Conservation (phyloP, 1,140 invertebrate species). For the Ctenoplectra terminalis region DNA sequence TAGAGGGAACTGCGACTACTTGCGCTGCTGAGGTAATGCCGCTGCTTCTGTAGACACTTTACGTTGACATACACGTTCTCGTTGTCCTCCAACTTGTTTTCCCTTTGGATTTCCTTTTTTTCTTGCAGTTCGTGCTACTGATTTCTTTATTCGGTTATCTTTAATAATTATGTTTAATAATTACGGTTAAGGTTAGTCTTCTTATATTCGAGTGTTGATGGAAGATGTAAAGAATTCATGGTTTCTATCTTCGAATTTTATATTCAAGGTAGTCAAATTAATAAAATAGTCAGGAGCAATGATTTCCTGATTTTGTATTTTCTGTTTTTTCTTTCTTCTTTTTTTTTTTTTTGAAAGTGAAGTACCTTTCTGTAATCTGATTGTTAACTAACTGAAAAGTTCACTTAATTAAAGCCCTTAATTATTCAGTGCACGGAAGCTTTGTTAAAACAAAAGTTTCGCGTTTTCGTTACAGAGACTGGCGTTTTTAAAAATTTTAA, state of each 20-base stretch:
- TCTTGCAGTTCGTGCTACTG: neutral
- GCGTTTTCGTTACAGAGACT: neutral
- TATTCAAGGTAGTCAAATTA: neutral
- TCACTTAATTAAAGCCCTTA: neutral
- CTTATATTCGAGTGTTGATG: too few relatives aligned
- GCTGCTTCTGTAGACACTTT: neutral
- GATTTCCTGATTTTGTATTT: neutral
- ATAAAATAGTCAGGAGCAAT: neutral
- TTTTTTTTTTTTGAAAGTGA: too few relatives aligned
- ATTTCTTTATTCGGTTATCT: neutral
- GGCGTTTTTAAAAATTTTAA: neutral
- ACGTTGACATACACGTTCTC: neutral
- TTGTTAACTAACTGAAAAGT: neutral
- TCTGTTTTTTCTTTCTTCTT: too few relatives aligned
- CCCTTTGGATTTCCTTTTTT: neutral
- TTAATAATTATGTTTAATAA: neutral
- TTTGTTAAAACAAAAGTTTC: neutral
- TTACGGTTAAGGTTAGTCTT: too few relatives aligned
- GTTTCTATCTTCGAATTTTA: too few relatives aligned
- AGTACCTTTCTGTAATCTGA: too few relatives aligned
- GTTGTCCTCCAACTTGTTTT: neutral
- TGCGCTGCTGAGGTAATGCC: constrained; percentile 1
- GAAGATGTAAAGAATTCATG: too few relatives aligned
- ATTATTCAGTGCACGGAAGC: neutral
- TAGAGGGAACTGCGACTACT: neutral